Conservation (phyloP, 2,797 vertebrate species). For the Eulemur rubriventer region DNA sequence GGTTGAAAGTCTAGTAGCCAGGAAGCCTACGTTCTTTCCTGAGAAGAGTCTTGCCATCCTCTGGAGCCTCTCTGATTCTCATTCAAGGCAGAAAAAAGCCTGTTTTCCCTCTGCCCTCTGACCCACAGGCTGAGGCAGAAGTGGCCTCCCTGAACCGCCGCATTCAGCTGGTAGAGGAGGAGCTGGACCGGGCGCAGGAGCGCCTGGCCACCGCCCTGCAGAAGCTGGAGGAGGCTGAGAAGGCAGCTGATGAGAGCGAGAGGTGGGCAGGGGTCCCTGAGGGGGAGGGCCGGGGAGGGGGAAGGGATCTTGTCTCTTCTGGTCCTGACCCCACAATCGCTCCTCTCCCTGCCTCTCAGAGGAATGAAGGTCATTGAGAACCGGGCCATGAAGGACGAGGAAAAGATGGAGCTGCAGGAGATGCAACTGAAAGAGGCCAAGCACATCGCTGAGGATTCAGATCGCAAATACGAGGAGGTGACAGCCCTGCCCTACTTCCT, state of each 20-base stretch:
- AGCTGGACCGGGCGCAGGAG: constrained; percentile 97
- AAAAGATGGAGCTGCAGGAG: constrained; percentile 99
- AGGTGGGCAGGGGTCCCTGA: constrained; percentile 83
- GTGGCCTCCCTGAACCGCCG: constrained; percentile 97
- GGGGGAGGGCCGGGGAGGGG: accelerated
- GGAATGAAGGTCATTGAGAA: constrained; percentile 99
- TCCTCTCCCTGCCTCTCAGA: constrained; percentile 83
- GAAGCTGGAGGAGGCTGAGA: constrained; percentile 98
- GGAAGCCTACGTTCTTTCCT: constrained; percentile 20
- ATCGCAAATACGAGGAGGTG: constrained; percentile 99
- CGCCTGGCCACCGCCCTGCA: constrained; percentile 95
- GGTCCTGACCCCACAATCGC: not conserved
- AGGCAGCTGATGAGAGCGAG: constrained; percentile 97
- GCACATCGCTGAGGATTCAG: constrained; percentile 97
- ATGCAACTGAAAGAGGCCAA: constrained; percentile 99
- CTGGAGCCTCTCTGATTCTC: not conserved
- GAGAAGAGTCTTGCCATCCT: constrained; percentile 1
- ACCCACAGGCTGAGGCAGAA: constrained; percentile 93
- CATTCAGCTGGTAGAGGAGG: constrained; percentile 98
- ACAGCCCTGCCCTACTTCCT: not conserved
- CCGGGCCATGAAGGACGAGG: constrained; percentile 96
- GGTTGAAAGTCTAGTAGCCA: not conserved
- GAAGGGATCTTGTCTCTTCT: not conserved
- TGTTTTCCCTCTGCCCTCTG: constrained; percentile 54
- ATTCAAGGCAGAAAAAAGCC: not conserved